Base-by-base conservation (phyloP, 2,888 invertebrate species). In the Anaspis maculata region DNA sequence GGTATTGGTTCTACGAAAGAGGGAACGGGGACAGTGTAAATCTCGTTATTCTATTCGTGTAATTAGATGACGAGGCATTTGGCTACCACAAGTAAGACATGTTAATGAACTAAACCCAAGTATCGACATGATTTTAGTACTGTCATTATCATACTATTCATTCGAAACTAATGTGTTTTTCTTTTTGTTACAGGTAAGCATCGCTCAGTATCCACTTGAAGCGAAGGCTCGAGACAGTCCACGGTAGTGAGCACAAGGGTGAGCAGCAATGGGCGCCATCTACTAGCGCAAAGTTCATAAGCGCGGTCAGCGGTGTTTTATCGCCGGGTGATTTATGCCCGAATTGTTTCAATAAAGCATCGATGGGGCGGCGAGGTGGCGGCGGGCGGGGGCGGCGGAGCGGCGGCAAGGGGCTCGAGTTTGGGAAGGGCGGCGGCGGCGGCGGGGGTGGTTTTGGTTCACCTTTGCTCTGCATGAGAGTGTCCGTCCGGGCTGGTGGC, bases 391-490 rank as follows among this genome's bases (percentile, higher is more conserved):
- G n/a, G n/a, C n/a, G 7, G 9, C 11, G 25, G 15, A 29, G 31
- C 31, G 27, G 31, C 28, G 31, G 32, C 27, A 23, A 32, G 27
- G 19, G 19, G 19, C n/a, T 19, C 19, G 19, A 19, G 19, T 19
- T 19, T 5, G 9, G 9, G 9, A 9, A 9, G 19, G 42, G 43
- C 43, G 37, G 33, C 32, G 39, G 22, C 32, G 34, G 32, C 29
- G 34, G 25, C 34, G 31, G 34, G 32, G 25, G 30, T 25, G 19
- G 41, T n/a, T n/a, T n/a, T n/a, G 44, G 39, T 44, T 61, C 61
- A 60, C 61, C 60, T 60, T 74, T 73, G 70, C 72, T 73, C 71
- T 73, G 72, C 72, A 71, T 72, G 72, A 72, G n/a, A n/a, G 72
- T 71, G 69, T 62, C 67, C 70, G 57, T 50, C 49, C 51, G 40